Percentiles rank a stretch among this genome's conserved stretches.
Conservation (phyloP, 2,797 vertebrate genomes). For the Bovichtus diacanthus region DNA sequence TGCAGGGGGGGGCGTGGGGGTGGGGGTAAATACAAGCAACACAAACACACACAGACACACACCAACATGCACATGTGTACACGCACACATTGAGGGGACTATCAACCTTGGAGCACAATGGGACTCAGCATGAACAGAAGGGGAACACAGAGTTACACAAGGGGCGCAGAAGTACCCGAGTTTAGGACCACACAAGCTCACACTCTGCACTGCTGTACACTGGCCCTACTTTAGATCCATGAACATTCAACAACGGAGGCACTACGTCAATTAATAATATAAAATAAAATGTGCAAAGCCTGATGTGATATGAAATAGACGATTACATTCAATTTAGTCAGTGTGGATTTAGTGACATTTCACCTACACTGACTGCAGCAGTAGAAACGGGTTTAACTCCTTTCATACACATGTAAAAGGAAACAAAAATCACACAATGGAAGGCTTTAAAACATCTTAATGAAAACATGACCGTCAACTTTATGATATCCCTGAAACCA, state of each 20-base stretch:
- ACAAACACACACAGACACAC: conserved; percentile 44
- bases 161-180: conserved; percentile 25
- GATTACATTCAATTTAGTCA: background rate
- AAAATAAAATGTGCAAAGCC: conserved; percentile 2
- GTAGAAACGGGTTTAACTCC: conserved; percentile 10
- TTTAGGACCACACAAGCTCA: conserved; percentile 53
- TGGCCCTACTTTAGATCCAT: background rate
- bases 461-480: conserved; percentile 17
- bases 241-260: background rate
- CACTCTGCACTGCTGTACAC: background rate
- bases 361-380: background rate
- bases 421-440: conserved; percentile 24
- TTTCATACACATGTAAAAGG: conserved; percentile 13
- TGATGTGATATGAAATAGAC: background rate
- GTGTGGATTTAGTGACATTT: background rate
- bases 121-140: conserved; percentile 50
- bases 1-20: conserved; percentile 26
- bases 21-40: conserved; percentile 46
- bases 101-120: conserved; percentile 54
- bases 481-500: conserved; percentile 5
- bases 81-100: conserved; percentile 9
- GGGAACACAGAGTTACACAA: conserved; percentile 43
- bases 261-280: background rate
- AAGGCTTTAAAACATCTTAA: conserved; percentile 26
- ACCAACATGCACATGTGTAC: conserved; percentile 9